Evolutionary conservation across 1,140 invertebrate genomes (phyloP), one percentile per base, ranked within the genome.

Genomic region (Agrypnia vestita): DNA sequence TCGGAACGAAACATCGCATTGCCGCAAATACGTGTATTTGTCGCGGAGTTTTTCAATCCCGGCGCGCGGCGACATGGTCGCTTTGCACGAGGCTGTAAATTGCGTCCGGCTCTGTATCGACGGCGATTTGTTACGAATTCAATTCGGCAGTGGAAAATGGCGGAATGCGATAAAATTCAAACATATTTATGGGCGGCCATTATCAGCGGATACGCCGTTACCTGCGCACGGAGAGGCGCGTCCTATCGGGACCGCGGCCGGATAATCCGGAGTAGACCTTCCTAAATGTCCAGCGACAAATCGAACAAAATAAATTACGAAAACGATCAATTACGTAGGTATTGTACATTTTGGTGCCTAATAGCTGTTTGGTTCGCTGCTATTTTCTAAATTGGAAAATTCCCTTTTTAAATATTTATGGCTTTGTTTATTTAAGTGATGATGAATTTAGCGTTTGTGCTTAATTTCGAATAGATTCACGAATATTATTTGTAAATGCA

Each of bases 111-210:
- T 35, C 61, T 51, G 56, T 77, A 72, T 51, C 44, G 74, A 56
- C 47, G 59, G 35, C 75, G 74, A 77, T 80, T 72, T 53, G 79
- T 80, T 77, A 53, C 74, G 74, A 61, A 80, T 76, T 80, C 79
- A 80, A 80, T 80, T 80, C 79, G 67, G 59, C 78, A 49, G 61
- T 17, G 78, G 69, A 47, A 73, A 72, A 35, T 53, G 61, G 73
- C 79, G 73, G 53, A 25, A 74, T 76, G 56, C 69, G 79, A 80
- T 77, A 80, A 80, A 80, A 80, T 77, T 67, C 62, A 77, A 80
- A 80, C 53, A 73, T 72, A 76, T 80, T 80, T 80, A 80, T 80
- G 73, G 67, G 8, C 25, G 79, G 72, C 72, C 62, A 76, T 76
- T 76, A 76, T 61, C 74, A 56, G 56, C 49, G 69, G 64, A 69